These are phyloP conservation scores for Eubasilissa regina DNA, from an alignment of 1,140 invertebrate species.

Conservation along the genomic window DNA sequence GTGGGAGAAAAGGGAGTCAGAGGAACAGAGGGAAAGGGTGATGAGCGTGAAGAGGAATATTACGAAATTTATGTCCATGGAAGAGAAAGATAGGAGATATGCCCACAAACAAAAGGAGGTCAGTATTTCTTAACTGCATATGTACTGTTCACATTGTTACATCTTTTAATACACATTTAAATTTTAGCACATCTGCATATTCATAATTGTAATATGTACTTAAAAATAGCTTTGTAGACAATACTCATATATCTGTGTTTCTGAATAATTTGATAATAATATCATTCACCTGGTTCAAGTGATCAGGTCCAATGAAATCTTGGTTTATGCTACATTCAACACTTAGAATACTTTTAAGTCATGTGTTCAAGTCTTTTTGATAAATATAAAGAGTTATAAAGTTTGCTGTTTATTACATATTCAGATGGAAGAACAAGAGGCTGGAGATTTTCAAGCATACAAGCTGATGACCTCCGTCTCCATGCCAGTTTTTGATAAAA, in stretches of 20 bases:
- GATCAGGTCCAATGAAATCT: too few relatives aligned
- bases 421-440: slow-evolving; percentile 77
- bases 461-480: slow-evolving; percentile 92
- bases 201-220: too few relatives aligned
- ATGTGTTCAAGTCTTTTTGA: too few relatives aligned
- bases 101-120: slow-evolving; percentile 65
- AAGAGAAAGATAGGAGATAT: slow-evolving; percentile 74
- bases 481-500: slow-evolving; percentile 90
- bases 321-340: too few relatives aligned
- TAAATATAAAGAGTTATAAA: too few relatives aligned
- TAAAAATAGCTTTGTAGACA: not conserved
- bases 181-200: too few relatives aligned
- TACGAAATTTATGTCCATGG: slow-evolving; percentile 71
- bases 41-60: slow-evolving; percentile 75
- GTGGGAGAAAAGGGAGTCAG: slow-evolving; percentile 87
- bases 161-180: too few relatives aligned
- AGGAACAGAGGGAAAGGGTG: slow-evolving; percentile 82
- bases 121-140: slow-evolving; percentile 18
- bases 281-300: too few relatives aligned
- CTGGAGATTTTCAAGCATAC: slow-evolving; percentile 75
- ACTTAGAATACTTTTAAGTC: too few relatives aligned
- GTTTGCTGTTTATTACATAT: slow-evolving; percentile 50
- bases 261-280: too few relatives aligned
- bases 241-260: too few relatives aligned
- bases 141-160: not conserved